These are phyloP conservation scores for Dipodomys stephensi DNA, from an alignment of 2,113 vertebrate genomes.

Conservation along the genomic window DNA sequence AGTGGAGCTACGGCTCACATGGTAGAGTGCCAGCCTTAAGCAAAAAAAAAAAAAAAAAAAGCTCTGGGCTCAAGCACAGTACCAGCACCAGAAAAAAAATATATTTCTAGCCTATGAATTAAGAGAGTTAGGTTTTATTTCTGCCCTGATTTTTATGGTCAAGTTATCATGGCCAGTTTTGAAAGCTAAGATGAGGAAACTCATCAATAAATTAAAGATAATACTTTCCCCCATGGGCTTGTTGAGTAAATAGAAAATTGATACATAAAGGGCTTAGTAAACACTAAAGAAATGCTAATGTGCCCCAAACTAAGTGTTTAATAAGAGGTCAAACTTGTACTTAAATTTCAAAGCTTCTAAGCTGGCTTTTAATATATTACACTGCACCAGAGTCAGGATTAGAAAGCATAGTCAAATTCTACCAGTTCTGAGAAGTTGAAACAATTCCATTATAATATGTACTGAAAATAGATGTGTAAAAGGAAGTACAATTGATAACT, in stretches of 20 bases:
- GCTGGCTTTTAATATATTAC: slow-evolving; percentile 24
- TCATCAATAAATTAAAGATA: slow-evolving; percentile 50
- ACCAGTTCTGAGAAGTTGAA: slow-evolving; percentile 57
- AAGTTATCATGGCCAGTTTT: slow-evolving; percentile 23
- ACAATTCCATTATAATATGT: slow-evolving; percentile 42
- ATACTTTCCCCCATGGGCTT: not conserved
- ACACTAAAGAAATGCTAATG: slow-evolving; percentile 32
- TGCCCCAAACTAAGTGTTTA: slow-evolving; percentile 36
- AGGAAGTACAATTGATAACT: slow-evolving; percentile 5
- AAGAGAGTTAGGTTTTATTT: slow-evolving; percentile 29
- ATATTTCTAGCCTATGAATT: slow-evolving; percentile 12
- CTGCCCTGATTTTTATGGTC: slow-evolving; percentile 15
- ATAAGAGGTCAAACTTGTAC: slow-evolving; percentile 24
- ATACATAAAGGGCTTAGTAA: slow-evolving; percentile 29
- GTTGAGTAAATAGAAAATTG: not conserved
- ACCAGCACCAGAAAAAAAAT: not conserved
- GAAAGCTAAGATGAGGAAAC: not conserved
- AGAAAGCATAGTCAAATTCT: slow-evolving; percentile 54
- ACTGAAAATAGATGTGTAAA: slow-evolving; percentile 29
- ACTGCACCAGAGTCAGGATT: slow-evolving; percentile 48
- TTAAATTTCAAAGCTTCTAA: slow-evolving; percentile 53
- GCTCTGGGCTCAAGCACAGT: too few relatives aligned
- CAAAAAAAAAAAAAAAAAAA: too few relatives aligned
- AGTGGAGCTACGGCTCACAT: too few relatives aligned
- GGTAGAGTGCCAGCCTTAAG: too few relatives aligned